A percentile compares a stretch with the other conserved stretches of the same genome.
Evolutionary conservation across 2,113 vertebrate genomes (phyloP).

Genomic region (Calyptomena viridis): DNA sequence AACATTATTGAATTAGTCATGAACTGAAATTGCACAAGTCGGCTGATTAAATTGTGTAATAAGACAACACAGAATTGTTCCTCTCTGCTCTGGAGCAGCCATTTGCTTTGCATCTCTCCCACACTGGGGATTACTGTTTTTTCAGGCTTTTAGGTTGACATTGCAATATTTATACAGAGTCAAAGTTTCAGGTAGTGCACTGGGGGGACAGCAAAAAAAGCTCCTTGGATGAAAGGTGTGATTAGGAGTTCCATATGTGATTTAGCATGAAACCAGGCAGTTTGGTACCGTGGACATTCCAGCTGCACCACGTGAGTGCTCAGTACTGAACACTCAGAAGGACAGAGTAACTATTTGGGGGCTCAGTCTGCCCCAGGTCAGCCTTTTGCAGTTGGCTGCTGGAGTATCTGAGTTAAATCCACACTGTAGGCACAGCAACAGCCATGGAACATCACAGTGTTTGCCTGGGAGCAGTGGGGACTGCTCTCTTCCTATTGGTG

Average conservation of each 20-base stretch:
- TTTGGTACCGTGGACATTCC: not conserved
- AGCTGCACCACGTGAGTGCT: not conserved
- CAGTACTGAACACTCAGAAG: not conserved
- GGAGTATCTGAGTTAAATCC: not conserved
- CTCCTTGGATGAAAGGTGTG: not conserved
- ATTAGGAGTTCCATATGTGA: not conserved
- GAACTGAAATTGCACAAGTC: not conserved
- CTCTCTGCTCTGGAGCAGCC: not conserved
- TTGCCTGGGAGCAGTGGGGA: not conserved
- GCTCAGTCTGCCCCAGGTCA: not conserved
- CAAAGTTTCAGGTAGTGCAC: not conserved
- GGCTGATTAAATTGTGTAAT: not conserved
- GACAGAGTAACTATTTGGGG: not conserved
- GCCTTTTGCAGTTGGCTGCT: not conserved
- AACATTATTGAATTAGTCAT: not conserved
- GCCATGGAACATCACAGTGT: fast-evolving
- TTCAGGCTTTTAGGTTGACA: not conserved
- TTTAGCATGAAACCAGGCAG: fast-evolving
- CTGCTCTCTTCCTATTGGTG: not conserved
- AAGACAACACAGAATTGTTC: fast-evolving
- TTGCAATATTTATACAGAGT: not conserved
- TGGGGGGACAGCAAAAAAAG: not conserved
- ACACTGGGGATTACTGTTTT: not conserved
- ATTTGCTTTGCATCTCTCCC: not conserved
- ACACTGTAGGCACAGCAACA: not conserved